Evolutionary conservation across 92 coral and sea anemone genomes (phyloP), one percentile per base, ranked within the genome.

Genomic region (Phenganax subtilis): DNA sequence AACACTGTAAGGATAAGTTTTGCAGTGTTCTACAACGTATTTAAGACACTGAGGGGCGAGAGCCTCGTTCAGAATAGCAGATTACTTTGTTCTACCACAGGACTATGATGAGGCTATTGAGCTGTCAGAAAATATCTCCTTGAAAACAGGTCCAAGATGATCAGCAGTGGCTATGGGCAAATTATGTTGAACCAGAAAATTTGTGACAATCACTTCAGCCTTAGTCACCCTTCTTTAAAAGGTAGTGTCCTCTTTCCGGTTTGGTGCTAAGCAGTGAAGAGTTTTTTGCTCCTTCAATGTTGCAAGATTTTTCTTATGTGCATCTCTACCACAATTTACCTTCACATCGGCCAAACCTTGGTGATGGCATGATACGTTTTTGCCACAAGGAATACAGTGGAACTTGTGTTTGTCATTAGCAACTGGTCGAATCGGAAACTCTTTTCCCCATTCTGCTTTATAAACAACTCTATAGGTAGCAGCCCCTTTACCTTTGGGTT

Each of bases 1-100:
- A 76, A 87, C 29, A 81, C 85, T 87, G 70, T 84, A 87, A 54
- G 90, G 90, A 81, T 87, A 88, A 12, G 61, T 85, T 61, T 85
- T 54, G 72, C 88, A 60, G 71, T 71, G 80, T 55, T 75, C 80
- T 55, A 75, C 37, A 14, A 75, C 14, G 63, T 75, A 75, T 54
- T 56, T 75, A 56, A 55, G 80, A 55, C 80, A 75, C 25, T 75
- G 80, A 54, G 80, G 80, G 64, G 52, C 64, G 16, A 75, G 15
- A 3, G 87, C 80, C 54, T 61, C 72, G n/a, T 87, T 84, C 27
- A 87, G 55, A 59, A 87, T 87, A 61, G 82, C 81, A 51, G 85
- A 55, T 68, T 85, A 69, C 72, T 87, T 87, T n/a, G 87, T 87
- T 9, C 87, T 30, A 28, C 87, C 87, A 51, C 76, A 83, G 51